Percentiles rank a stretch among this genome's conserved stretches.
These are phyloP conservation scores for Platycheirus rosarum DNA, from an alignment of 2,888 invertebrate genomes.

Conservation along the genomic window DNA sequence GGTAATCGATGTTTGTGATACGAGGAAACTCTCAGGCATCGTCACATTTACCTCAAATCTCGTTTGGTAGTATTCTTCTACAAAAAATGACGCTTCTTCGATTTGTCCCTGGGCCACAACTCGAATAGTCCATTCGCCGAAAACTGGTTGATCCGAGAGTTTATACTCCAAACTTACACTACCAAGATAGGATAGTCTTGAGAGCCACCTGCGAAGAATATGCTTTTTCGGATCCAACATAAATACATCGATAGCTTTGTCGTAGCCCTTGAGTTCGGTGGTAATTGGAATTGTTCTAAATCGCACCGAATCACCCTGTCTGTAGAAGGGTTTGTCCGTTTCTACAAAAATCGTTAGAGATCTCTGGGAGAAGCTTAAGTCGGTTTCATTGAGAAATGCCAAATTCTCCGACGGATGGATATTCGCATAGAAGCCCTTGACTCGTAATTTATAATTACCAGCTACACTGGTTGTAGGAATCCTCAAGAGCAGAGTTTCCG, in stretches of 20 bases:
- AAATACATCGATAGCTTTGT: conserved; percentile 93
- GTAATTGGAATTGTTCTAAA: conserved; percentile 95
- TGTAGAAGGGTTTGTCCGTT: conserved; percentile 95
- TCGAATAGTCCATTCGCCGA: conserved; percentile 93
- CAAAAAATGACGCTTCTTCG: conserved; percentile 91
- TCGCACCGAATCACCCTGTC: conserved; percentile 92
- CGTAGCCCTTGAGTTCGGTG: conserved; percentile 93
- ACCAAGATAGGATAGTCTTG: conserved; percentile 93
- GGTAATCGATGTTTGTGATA: conserved; percentile 89
- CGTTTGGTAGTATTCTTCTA: conserved; percentile 96
- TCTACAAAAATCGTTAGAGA: conserved; percentile 97
- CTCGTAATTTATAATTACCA: conserved; percentile 91
- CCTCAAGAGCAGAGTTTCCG: conserved; percentile 92
- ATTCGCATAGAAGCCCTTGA: conserved; percentile 87
- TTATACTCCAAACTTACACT: conserved; percentile 94
- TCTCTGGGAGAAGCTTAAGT: conserved; percentile 90
- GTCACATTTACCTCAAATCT: conserved; percentile 95
- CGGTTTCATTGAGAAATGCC: conserved; percentile 93
- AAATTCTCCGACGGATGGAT: conserved; percentile 87
- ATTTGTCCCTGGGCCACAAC: conserved; percentile 92
- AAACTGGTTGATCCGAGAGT: conserved; percentile 93
- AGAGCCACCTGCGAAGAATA: conserved; percentile 94
- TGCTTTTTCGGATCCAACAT: conserved; percentile 93
- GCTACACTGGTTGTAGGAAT: conserved; percentile 91
- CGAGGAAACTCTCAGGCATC: conserved; percentile 95